Percentiles rank a stretch among this genome's conserved stretches.
Evolutionary conservation across 2,888 invertebrate genomes (phyloP).

Genomic region (Cantharis rustica): DNA sequence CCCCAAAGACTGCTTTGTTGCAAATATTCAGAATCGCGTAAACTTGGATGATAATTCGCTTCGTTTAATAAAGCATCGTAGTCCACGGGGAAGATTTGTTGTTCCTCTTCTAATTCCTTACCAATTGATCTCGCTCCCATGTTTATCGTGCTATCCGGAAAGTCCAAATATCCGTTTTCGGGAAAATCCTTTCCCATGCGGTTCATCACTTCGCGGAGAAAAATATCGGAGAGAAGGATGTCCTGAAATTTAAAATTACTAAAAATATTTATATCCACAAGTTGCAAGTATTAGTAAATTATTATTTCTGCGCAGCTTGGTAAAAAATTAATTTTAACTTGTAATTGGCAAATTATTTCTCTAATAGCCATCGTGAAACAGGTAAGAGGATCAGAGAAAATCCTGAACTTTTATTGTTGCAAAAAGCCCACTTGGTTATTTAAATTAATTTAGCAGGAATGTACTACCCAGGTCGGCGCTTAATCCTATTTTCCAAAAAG

Average conservation of each 20-base stretch:
- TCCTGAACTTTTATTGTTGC: neutral
- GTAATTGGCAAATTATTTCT: too few relatives aligned
- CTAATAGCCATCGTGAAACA: neutral
- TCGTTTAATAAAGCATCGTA: constrained; percentile 69
- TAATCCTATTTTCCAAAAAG: neutral
- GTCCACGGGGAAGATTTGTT: constrained; percentile 65
- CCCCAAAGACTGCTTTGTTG: constrained; percentile 73
- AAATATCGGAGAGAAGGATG: constrained; percentile 69
- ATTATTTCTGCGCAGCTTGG: too few relatives aligned
- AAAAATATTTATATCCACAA: too few relatives aligned
- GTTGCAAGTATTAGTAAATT: too few relatives aligned
- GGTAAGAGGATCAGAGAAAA: neutral
- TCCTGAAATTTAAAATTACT: constrained; percentile 56
- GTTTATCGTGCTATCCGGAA: constrained; percentile 57
- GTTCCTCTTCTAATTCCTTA: constrained; percentile 56
- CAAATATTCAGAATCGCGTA: constrained; percentile 86
- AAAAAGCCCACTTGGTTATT: neutral
- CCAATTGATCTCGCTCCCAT: constrained; percentile 46
- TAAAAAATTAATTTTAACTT: too few relatives aligned
- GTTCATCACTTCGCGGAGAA: constrained; percentile 77
- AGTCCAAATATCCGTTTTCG: constrained; percentile 70
- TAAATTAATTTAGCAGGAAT: neutral
- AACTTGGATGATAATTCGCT: constrained; percentile 74
- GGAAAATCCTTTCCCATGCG: constrained; percentile 77
- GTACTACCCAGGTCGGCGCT: neutral